Base-by-base conservation (phyloP, 1,140 invertebrate species). In the Zaprionus capensis region DNA sequence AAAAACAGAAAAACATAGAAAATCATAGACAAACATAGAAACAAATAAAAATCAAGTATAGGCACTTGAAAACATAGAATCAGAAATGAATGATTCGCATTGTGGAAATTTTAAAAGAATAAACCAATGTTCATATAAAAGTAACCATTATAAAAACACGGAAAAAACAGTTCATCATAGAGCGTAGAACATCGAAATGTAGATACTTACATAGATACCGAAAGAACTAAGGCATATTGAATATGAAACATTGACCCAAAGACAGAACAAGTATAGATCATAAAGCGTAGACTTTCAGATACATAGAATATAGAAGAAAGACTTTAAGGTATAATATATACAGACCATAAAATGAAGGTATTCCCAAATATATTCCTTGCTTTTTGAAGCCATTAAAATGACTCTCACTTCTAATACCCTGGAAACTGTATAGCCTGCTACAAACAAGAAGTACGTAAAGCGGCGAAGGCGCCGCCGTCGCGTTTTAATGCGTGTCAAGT, bases 401-500 rank as follows among this genome's bases (percentile, higher is more conserved):
- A 6, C 53, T 15, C 53, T 24, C 9, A n/a, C 0, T 36, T 55
- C 6, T n/a, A 55, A 55, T 65, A 36, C 22, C 46, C 63, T 62
- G 26, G 15, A 49, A 67, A 62, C 28, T 14, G n/a, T 61, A 66
- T 24, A 4, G 12, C 31, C 34, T 49, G 17, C 20, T 31, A 22
- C 28, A 64, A 64, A 62, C 12, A 70, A 62, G 7, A 65, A 26
- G 38, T 59, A 68, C 24, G 15, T n/a, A 68, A 72, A 67, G 66
- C 51, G 17, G 49, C 15, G 12, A 53, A 70, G 65, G 59, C 49
- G 61, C 49, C 69, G 63, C 55, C 44, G 38, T 22, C 17, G 49
- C 15, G 34, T 71, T 71, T 83, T 88, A 87, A 91, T 91, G 87
- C 87, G 73, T 87, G 87, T 91, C 87, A 91, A 91, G 87, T 91